Conservation (phyloP, 2,113 vertebrate genomes). For the Baryphthengus martii region DNA sequence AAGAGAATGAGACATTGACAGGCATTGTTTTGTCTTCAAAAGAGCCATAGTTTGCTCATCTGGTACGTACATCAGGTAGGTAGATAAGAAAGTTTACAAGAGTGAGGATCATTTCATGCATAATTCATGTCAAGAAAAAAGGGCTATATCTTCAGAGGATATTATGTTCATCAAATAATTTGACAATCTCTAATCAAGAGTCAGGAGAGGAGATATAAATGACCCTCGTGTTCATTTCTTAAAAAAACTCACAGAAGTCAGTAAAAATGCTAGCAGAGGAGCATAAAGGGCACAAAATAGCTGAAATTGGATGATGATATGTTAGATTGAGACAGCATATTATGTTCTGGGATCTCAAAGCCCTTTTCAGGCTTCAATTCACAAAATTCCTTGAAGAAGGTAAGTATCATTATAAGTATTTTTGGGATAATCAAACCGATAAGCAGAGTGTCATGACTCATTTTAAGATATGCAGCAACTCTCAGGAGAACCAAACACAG, state of each 20-base stretch:
- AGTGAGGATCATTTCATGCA: neutral
- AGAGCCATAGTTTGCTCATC: neutral
- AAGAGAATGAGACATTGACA: neutral
- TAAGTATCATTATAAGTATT: neutral
- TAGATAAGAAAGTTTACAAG: neutral
- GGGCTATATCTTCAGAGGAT: neutral
- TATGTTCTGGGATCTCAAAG: neutral
- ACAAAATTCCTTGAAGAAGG: neutral
- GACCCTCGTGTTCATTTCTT: neutral
- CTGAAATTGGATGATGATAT: neutral
- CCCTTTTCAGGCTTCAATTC: neutral
- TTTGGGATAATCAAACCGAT: neutral
- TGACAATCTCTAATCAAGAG: neutral
- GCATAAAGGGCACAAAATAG: neutral
- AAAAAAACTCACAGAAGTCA: neutral
- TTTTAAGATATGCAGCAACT: neutral
- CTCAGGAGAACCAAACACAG: neutral
- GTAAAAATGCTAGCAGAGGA: neutral
- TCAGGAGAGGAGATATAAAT: neutral
- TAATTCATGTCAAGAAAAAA: neutral
- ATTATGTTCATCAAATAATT: neutral
- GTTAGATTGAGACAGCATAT: neutral
- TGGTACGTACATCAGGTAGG: neutral
- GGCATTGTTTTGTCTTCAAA: neutral
- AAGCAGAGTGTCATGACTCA: neutral